Evolutionary conservation across 2,113 vertebrate genomes (phyloP).

Genomic region (Ailurus styani): DNA sequence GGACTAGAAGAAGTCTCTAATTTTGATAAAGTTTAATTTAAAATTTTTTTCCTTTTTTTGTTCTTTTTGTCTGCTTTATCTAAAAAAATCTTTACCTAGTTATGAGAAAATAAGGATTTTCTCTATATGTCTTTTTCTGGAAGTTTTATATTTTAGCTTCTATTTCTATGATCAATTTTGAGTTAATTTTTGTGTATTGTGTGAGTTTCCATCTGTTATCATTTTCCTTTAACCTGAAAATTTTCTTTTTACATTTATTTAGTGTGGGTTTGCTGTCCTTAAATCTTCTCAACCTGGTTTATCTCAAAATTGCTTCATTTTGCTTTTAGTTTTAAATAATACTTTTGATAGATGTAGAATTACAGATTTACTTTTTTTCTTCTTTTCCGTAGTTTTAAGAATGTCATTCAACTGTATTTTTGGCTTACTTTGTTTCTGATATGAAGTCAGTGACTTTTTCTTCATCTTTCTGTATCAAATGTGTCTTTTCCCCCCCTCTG

Average conservation of each 20-base stretch:
- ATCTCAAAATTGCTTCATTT: slow-evolving; percentile 2
- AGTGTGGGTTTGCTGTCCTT: neutral
- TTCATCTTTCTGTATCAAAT: neutral
- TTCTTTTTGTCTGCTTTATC: neutral
- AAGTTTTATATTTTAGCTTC: neutral
- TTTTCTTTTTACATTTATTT: neutral
- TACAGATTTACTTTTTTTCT: neutral
- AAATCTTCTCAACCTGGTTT: neutral
- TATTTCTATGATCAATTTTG: neutral
- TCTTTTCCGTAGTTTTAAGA: neutral
- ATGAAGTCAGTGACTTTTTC: neutral
- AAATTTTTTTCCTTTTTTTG: neutral
- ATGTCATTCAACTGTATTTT: neutral
- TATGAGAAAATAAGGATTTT: neutral
- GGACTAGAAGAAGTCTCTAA: neutral
- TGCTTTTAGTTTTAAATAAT: neutral
- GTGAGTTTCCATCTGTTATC: neutral
- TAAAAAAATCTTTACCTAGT: neutral
- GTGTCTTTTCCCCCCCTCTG: neutral
- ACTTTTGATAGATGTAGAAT: neutral
- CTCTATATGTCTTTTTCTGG: neutral
- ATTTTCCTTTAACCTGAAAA: neutral
- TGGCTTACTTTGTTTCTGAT: neutral
- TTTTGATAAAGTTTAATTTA: neutral
- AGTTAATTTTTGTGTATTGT: neutral